A percentile compares a stretch with the other conserved stretches of the same genome.
These are phyloP conservation scores for Pelvicachromis taeniatus DNA, from an alignment of 2,113 vertebrate genomes.

Conservation along the genomic window DNA sequence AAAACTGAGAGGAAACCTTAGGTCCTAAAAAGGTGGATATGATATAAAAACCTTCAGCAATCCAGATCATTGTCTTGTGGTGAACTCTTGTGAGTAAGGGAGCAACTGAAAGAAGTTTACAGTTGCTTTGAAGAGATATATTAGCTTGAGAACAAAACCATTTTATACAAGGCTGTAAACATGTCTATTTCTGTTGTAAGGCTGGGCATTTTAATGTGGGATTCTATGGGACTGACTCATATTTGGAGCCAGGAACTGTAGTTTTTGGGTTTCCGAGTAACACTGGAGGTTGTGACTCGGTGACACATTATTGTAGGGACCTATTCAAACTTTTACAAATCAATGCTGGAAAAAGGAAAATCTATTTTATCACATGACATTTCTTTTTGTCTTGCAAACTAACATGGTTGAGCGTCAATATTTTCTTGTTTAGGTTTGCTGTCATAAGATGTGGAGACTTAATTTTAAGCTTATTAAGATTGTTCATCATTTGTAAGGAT, in stretches of 20 bases:
- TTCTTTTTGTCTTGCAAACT: neutral
- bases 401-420: neutral
- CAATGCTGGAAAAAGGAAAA: neutral
- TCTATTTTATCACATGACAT: neutral
- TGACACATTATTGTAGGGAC: neutral
- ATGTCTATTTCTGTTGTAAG: neutral
- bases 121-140: neutral
- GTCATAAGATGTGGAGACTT: neutral
- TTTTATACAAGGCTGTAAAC: neutral
- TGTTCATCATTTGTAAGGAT: neutral
- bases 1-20: neutral
- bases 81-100: neutral
- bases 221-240: neutral
- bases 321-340: neutral
- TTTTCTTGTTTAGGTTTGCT: neutral
- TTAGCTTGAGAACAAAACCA: neutral
- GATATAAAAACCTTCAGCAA: neutral
- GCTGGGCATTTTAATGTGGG: neutral
- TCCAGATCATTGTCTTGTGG: neutral
- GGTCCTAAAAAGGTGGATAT: neutral
- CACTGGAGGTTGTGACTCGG: neutral
- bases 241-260: neutral
- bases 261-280: neutral
- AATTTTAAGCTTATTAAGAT: neutral
- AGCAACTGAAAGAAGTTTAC: neutral